Evolutionary conservation across 1,140 invertebrate genomes (phyloP), one percentile per base, ranked within the genome.

Genomic region (Rhizoglyphus robini): DNA sequence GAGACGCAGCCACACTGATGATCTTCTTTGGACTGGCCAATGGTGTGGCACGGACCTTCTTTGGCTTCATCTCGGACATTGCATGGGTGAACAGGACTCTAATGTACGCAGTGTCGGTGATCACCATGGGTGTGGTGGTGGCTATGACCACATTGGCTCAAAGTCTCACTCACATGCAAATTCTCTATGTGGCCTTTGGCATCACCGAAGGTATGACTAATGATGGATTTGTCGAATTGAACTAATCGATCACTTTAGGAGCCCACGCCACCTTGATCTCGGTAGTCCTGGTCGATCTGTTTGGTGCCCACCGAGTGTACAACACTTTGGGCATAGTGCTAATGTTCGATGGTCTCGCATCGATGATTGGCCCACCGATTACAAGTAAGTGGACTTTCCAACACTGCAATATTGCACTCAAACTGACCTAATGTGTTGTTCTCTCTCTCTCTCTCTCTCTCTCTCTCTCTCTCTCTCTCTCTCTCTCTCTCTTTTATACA

Each of bases 311-410:
- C 48, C 86, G 83, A 71, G 77, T 96, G 32, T 93, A 91, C 0
- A 94, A 94, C 75, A 88, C 90, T 1, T 95, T 96, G 75, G 91
- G 91, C n/a, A 77, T 95, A 4, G 77, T 95, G 5, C 77, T 92
- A 64, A 80, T 95, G 8, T 94, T 93, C 77, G 90, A 95, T 81
- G 91, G 91, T 23, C 82, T 94, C 46, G 90, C 90, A 15, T 89
- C 89, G 15, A 79, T 94, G 4, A 80, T 91, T 60, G 91, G 91
- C 49, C 85, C 90, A 64, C 90, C 91, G 20, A 82, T 94, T 68
- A 88, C 85, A 75, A 90, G 89, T 90, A 81, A 46, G 15, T 46
- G 15, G 23, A 46, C 23, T 46, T 46, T 23, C 41, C 41, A 46
- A n/a, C n/a, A n/a, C n/a, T n/a, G n/a, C n/a, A n/a, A n/a, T n/a